Evolutionary conservation across 35 echinoderm and acorn worm genomes (phyloP), one percentile per base, ranked within the genome.

Genomic region (Ophioderma brevispina): DNA sequence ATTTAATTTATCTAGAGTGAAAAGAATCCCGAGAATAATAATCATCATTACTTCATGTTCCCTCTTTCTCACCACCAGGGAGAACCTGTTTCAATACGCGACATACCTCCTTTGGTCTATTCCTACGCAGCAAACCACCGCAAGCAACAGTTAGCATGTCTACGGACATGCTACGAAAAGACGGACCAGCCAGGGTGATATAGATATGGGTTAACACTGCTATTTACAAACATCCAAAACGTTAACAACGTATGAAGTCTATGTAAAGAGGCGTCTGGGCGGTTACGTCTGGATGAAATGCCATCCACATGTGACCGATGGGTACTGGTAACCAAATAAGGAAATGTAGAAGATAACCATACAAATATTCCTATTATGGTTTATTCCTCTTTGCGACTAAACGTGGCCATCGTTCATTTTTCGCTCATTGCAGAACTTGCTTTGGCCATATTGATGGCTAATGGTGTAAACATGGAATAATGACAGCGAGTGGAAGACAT

Each of bases 141-240:
- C 17, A 25, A n/a, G n/a, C 6, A 70, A 13, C 3, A 80, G 17
- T 80, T 4, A 1, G 25, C 78, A 80, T 80, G 6, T 40, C 78
- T 80, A 34, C 36, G 13, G 36, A 14, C 17, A 34, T 14, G 3
- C 36, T 80, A 18, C 78, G 78, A 36, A 80, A 80, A 3, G 78
- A 32, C 4, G 34, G 32, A 1, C n/a, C 78, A 23, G 6, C 38
- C 2, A 80, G 5, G 1, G 78, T 8, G 1, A n/a, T 33, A 2
- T 19, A 32, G 18, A 35, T 32, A n/a, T 4, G 40, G 87, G 37
- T 89, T 89, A 75, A 55, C 81, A 50, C 38, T 84, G 23, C 38
- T 55, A 31, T 84, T 84, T 1, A 84, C 43, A 84, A 84, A 55
- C 38, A 84, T 84, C 1, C 13, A n/a, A 21, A 46, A 6, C 3